A percentile compares a stretch with the other conserved stretches of the same genome.
These are phyloP conservation scores for Sciurus vulgaris DNA, from an alignment of 2,797 vertebrate genomes.

Conservation along the genomic window DNA sequence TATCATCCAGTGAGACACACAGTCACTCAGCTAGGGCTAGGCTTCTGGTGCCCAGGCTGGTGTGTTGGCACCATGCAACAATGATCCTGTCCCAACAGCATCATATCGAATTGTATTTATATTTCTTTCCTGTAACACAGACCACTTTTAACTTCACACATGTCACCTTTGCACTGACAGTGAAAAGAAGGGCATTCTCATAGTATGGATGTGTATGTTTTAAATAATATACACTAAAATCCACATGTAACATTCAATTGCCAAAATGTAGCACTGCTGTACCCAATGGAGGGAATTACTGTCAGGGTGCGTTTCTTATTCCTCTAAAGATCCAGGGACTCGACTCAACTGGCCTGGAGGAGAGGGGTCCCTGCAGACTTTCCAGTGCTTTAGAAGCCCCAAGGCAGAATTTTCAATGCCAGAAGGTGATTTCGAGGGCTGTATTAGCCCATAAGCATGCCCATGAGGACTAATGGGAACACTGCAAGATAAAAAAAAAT, in stretches of 20 bases:
- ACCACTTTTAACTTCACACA: constrained; percentile 50
- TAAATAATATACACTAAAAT: constrained; percentile 80
- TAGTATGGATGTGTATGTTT: constrained; percentile 62
- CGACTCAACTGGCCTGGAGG: constrained; percentile 79
- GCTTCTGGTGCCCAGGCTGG: rapidly evolving
- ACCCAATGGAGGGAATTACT: constrained; percentile 81
- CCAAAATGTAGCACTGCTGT: constrained; percentile 14
- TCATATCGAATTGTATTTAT: background rate
- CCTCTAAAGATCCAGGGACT: constrained; percentile 81
- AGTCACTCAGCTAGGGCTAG: background rate
- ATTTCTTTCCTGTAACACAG: background rate
- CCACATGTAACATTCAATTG: constrained; percentile 63
- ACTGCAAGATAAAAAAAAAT: constrained; percentile 83
- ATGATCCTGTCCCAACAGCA: background rate
- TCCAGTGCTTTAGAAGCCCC: constrained; percentile 82
- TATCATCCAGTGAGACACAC: background rate
- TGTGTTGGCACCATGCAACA: rapidly evolving
- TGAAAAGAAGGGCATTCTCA: constrained; percentile 51
- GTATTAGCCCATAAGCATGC: constrained; percentile 85
- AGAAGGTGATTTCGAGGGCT: constrained; percentile 85
- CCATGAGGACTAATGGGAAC: constrained; percentile 86
- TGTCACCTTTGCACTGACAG: constrained; percentile 61
- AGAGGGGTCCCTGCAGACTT: constrained; percentile 84
- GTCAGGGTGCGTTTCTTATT: constrained; percentile 81
- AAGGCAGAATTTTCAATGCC: constrained; percentile 84